Percentiles rank a stretch among this genome's conserved stretches.
Evolutionary conservation across 1,140 invertebrate species (phyloP).

Genomic region (Pseudachorutes palmiensis): DNA sequence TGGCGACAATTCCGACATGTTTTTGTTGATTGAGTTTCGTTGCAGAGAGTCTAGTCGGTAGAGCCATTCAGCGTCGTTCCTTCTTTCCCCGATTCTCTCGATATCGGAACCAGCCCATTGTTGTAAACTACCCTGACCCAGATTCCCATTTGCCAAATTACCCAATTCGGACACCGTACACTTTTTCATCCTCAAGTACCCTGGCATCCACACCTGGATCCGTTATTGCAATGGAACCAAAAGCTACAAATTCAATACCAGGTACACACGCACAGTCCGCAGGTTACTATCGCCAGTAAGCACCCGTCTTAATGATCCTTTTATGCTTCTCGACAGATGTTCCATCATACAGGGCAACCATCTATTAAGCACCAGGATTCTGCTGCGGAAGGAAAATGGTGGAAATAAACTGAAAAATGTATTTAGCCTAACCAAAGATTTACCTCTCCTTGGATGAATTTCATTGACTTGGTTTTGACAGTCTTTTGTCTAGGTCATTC

Average conservation of each 20-base stretch:
- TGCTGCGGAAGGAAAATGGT: background rate
- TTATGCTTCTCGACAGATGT: background rate
- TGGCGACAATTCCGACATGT: too few species aligned
- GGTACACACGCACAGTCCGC: background rate
- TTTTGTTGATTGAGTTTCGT: background rate
- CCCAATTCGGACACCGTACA: background rate
- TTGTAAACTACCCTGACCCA: constrained; percentile 6
- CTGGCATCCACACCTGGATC: background rate
- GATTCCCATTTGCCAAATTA: constrained; percentile 11
- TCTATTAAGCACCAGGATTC: background rate
- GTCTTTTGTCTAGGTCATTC: background rate
- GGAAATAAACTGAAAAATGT: background rate
- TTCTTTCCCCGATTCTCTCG: constrained; percentile 9
- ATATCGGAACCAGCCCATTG: constrained; percentile 2
- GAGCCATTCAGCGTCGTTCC: background rate
- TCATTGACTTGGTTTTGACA: background rate
- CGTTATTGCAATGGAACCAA: background rate
- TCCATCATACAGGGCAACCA: background rate
- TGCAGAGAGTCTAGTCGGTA: background rate
- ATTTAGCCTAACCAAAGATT: background rate
- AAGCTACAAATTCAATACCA: background rate
- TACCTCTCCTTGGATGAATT: background rate
- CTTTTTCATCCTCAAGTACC: constrained; percentile 5
- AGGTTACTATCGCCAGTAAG: background rate
- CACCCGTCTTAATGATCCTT: background rate